Percentiles rank a stretch among this genome's conserved stretches.
Conservation (phyloP, 1,140 invertebrate genomes). For the Plectrocnemia conspersa region DNA sequence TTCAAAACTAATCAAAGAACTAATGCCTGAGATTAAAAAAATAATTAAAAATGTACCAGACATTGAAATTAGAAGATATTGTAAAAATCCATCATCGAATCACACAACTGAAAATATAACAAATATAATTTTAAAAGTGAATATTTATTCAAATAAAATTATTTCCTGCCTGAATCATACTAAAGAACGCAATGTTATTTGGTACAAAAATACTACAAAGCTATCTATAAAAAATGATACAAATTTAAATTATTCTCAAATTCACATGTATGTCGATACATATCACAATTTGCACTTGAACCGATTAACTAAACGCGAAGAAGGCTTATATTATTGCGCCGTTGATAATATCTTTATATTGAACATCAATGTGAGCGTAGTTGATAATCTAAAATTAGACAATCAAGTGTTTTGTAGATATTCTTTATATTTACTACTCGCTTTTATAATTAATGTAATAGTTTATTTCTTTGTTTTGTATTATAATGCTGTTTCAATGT, state of each 20-base stretch:
- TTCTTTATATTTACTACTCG: not conserved
- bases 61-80: constrained; percentile 14
- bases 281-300: not conserved
- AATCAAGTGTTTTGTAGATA: not conserved
- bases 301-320: not conserved
- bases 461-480: constrained; percentile 2
- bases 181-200: no score
- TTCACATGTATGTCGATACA: constrained; percentile 2
- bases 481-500: no score
- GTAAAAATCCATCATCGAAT: not conserved
- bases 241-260: no score
- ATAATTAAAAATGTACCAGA: constrained; percentile 8
- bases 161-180: no score
- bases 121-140: no score
- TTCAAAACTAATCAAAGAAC: constrained; percentile 12
- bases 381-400: not conserved
- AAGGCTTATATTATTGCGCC: not conserved
- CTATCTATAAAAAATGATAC: no score
- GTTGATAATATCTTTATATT: not conserved
- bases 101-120: no score
- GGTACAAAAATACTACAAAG: no score
- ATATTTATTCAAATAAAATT: no score
- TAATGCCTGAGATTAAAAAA: constrained; percentile 6
- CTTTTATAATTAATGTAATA: not conserved
- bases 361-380: not conserved